Evolutionary conservation across 92 coral and sea anemone species (phyloP), one percentile per base, ranked within the genome.

Genomic region (Heliopora coerulea): DNA sequence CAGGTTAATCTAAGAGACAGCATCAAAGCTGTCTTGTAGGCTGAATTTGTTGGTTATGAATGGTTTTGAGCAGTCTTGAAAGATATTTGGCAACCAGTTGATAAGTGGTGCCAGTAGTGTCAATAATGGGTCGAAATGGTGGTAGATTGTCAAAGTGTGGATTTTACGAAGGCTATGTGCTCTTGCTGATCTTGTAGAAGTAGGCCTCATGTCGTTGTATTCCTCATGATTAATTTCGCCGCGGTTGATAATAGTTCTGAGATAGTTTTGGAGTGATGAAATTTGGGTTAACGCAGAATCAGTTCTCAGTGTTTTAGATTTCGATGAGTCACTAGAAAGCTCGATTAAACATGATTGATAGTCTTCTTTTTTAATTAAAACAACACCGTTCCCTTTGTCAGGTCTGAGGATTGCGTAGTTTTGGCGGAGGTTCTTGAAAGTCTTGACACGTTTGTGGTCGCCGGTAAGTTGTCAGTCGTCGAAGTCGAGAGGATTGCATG

Each of bases 301-400:
- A 4, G 42, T 4, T 4, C 11, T 37, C 11, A 37, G 42, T 37
- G 28, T 62, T 21, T 20, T 42, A 41, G 80, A 79, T 64, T 73
- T 79, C 1, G 44, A 49, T 2, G 46, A 31, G 52, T 79, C 88
- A 56, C 85, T 56, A 48, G 73, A 84, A 23, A 83, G 68, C 3
- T 31, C 26, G 15, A 56, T 60, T 69, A 84, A 20, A 23, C 81
- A 62, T 15, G 40, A 13, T 33, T 32, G 17, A 52, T 84, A 79
- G 37, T 62, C 68, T 21, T 73, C 77, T 40, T 42, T 56, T 5
- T 3, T 26, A 11, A 84, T 46, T 37, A 84, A 65, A 19, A 84
- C 81, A 15, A 84, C 50, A 18, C 88, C 85, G 35, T 80, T 56
- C 67, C 81, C 88, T 72, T 84, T 84, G 34, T 73, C 84, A n/a